Conservation (phyloP, 1,140 invertebrate genomes). For the Berghia stephanieae region DNA sequence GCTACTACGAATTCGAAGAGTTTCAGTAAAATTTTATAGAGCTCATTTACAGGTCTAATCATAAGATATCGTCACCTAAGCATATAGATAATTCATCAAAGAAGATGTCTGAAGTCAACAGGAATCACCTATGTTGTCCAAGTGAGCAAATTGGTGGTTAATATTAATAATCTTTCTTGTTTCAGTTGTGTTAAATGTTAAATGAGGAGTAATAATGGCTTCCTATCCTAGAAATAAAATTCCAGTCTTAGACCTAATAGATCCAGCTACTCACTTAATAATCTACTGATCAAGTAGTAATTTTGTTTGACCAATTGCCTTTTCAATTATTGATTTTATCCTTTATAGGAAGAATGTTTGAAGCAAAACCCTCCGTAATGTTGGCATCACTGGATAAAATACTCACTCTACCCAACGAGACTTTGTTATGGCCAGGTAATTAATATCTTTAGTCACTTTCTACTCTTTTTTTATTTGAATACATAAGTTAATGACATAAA, state of each 20-base stretch:
- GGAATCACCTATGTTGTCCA: no score
- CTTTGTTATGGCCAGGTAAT: conserved; percentile 58
- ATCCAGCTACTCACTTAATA: background rate
- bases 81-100: no score
- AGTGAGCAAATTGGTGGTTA: no score
- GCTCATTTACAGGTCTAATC: no score
- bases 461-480: background rate
- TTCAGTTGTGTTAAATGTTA: background rate
- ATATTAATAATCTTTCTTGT: background rate
- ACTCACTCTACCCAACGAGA: conserved; percentile 38
- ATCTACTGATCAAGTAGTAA: background rate
- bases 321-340: background rate
- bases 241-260: background rate
- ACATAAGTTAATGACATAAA: background rate
- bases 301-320: background rate
- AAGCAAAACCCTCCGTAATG: conserved; percentile 48
- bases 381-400: conserved; percentile 51
- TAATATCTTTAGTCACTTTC: background rate
- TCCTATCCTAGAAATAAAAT: background rate
- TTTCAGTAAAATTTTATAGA: background rate
- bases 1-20: background rate
- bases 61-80: no score
- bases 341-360: conserved; percentile 57
- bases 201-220: background rate
- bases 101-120: no score